phyloP scores from a whole-genome alignment of 2,797 vertebrate genomes.

The Arctocebus calabarensis region DNA sequence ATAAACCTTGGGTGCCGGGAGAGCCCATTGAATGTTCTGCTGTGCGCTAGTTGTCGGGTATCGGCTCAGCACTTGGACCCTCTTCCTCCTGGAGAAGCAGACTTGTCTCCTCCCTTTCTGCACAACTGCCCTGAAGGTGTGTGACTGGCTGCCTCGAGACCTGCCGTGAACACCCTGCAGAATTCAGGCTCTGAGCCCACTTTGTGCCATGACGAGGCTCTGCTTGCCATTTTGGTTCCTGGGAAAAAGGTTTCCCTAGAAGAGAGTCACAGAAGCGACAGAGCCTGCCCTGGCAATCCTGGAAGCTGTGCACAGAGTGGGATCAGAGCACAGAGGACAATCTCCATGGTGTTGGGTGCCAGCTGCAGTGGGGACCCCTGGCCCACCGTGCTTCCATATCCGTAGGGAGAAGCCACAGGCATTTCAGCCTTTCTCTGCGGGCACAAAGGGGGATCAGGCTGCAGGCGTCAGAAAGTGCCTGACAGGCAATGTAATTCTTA shows the following conservation, averaged over 20 bases:
- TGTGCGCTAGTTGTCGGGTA: background rate
- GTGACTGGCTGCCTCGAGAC: background rate
- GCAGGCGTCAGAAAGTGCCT: too few relatives aligned
- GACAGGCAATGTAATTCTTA: background rate
- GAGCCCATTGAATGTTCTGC: background rate
- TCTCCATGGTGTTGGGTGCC: fast-evolving
- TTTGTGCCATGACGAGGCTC: background rate
- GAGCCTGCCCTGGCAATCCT: background rate
- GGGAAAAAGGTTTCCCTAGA: background rate
- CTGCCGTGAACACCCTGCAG: fast-evolving
- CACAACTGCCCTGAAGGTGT: background rate
- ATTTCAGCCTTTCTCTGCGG: background rate
- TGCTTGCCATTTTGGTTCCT: background rate
- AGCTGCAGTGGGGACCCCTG: fast-evolving
- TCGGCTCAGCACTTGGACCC: fast-evolving
- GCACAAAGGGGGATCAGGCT: background rate
- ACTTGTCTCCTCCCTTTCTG: background rate
- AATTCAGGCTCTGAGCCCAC: fast-evolving
- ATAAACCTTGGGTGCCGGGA: background rate
- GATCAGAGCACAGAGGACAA: background rate
- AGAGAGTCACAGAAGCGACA: background rate
- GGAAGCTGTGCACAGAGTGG: background rate
- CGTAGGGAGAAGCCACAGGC: background rate
- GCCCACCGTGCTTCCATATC: too few relatives aligned
- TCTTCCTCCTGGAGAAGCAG: background rate